Evolutionary conservation across 1,140 invertebrate species (phyloP).

Genomic region (Hylaeus volcanicus): DNA sequence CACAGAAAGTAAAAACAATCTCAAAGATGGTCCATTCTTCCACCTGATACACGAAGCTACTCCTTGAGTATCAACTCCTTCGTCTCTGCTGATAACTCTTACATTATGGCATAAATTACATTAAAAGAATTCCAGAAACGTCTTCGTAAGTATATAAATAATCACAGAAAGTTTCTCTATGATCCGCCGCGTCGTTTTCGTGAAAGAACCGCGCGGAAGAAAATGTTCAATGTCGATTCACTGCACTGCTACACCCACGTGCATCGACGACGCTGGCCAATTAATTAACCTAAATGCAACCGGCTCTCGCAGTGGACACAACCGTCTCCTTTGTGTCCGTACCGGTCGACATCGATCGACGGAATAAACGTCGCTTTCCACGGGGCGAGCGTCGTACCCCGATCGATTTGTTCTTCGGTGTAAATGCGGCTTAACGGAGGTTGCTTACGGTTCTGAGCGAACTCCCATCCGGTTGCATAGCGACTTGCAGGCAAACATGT

Average conservation of each 20-base stretch:
- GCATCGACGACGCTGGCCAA: not conserved
- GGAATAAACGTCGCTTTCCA: slow-evolving; percentile 52
- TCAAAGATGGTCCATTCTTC: too few relatives aligned
- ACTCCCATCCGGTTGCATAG: slow-evolving; percentile 63
- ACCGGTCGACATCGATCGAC: slow-evolving; percentile 10
- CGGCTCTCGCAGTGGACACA: not conserved
- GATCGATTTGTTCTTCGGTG: slow-evolving; percentile 65
- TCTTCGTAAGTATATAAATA: too few relatives aligned
- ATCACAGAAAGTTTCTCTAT: too few relatives aligned
- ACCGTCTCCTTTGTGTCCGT: slow-evolving; percentile 39
- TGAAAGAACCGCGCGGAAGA: too few relatives aligned
- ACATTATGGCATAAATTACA: too few relatives aligned
- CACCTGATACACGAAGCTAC: too few relatives aligned
- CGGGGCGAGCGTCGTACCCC: slow-evolving; percentile 3
- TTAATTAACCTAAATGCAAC: slow-evolving; percentile 41
- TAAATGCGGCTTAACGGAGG: slow-evolving; percentile 70
- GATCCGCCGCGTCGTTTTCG: too few relatives aligned
- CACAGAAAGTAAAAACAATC: too few relatives aligned
- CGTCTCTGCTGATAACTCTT: too few relatives aligned
- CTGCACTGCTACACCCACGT: too few relatives aligned
- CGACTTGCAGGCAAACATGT: slow-evolving; percentile 68
- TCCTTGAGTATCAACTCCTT: too few relatives aligned
- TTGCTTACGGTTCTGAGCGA: slow-evolving; percentile 67
- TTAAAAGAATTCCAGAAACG: too few relatives aligned
- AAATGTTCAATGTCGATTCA: not conserved